Base-by-base conservation (phyloP, 2,888 invertebrate species). In the Chromoteleia sp. region DNA sequence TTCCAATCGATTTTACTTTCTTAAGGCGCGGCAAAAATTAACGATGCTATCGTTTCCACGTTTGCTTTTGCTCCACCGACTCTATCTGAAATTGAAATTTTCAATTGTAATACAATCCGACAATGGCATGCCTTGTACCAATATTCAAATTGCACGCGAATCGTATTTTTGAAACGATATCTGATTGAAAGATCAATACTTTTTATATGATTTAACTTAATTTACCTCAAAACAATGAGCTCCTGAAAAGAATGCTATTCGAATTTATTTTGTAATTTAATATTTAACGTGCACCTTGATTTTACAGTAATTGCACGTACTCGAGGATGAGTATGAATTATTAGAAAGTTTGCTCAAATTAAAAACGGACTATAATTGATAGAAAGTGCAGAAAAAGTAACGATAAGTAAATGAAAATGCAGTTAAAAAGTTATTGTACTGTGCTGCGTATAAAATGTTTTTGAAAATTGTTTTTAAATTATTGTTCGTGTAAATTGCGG, bases 1-100 rank as follows among this genome's bases (percentile, higher is more conserved):
- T 36, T 8, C 8, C 1, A 33, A 43, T 43, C 17, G 43, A 52
- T 67, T 67, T 21, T 7, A 61, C 30, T 61, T 61, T 65, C 29
- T 19, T 19, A 36, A 50, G 21, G 25, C 29, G 19, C 30, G 33
- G 52, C 12, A 25, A 39, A 61, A 52, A 21, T 50, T 30, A 61
- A 52, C 36, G 48, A 50, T 50, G 39, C 39, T 59, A 36, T 48
- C 39, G 58, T 33, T 50, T 25, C 25, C 39, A 41, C 50, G 39
- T 48, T 45, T 33, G 5, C 25, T 61, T 14, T 15, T 10, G 10
- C 19, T n/a, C 36, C n/a, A 15, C 10, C 15, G 7, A 19, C 10
- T 50, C 19, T 73, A 73, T 73, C 58, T 73, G 15, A 73, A 73
- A 73, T 73, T 73, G 52, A 50, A 73, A 73, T 61, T 73, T 59